Evolutionary conservation across 2,888 invertebrate genomes (phyloP), one percentile per base, ranked within the genome.

Genomic region (Sussaba pulchella): DNA sequence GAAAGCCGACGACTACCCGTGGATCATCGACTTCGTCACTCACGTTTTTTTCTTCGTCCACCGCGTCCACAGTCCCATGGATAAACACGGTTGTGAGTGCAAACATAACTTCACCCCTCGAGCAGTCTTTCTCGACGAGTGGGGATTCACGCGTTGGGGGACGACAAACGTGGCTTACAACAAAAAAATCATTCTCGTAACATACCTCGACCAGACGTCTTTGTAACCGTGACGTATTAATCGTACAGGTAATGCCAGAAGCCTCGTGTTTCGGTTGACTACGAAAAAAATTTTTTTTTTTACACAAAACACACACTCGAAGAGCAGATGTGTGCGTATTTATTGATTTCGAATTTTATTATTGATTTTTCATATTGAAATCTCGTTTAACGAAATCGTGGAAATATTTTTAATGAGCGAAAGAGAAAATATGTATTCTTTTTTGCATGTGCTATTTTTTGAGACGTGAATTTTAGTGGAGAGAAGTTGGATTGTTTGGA

Each of bases 171-270:
- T n/a, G n/a, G n/a, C 39, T 5, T 14, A n/a, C 66, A 9, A 52
- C 31, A 17, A 19, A 69, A 54, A 54, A 69, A 69, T 64, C 14
- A 41, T 21, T 43, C 41, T 21, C 54, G 19, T 47, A 31, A 31
- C 19, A 50, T 39, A 21, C 47, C 39, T 59, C 57, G 43, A 70
- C 52, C 36, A 39, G 36, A 84, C 83, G 83, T 84, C 89, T 88
- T 90, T 90, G 89, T 89, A 82, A 78, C 84, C 73, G 71, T 88
- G 87, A 87, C 87, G 90, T 86, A 89, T 89, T 91, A 90, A 91
- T 90, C 89, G 88, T 79, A 87, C 85, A 85, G 87, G 81, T 82
- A 57, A 47, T 67, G 47, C 31, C 31, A 50, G 43, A 1, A 43
- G 31, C 43, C 39, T 66, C 47, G 17, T 59, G 5, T 12, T 31